phyloP scores from a whole-genome alignment of 2,888 invertebrate species.

The Xestia sexstrigata region DNA sequence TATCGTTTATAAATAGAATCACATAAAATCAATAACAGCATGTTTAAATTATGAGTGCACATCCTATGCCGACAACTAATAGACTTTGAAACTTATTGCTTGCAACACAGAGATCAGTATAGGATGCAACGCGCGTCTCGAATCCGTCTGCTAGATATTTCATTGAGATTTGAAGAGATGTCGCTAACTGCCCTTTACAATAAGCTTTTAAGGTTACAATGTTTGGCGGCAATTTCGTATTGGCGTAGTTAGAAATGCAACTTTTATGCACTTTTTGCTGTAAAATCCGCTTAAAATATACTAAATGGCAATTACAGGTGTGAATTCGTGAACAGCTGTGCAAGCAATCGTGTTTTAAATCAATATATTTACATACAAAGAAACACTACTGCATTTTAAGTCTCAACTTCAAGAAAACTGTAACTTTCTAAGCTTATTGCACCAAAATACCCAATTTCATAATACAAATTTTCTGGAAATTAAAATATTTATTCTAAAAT shows the following conservation, averaged over 20 bases:
- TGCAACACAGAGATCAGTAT: constrained; percentile 43
- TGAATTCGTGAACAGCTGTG: constrained; percentile 38
- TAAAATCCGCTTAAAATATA: not conserved
- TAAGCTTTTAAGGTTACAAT: constrained; percentile 56
- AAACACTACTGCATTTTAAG: constrained; percentile 23
- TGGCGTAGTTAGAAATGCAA: constrained; percentile 24
- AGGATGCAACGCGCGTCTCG: constrained; percentile 41
- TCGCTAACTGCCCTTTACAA: constrained; percentile 60
- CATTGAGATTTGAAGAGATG: constrained; percentile 67
- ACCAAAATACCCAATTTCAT: constrained; percentile 27
- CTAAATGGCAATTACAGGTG: not conserved
- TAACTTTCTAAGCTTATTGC: constrained; percentile 52
- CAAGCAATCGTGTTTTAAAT: constrained; percentile 18
- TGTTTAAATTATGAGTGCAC: constrained; percentile 61
- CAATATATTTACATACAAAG: constrained; percentile 20
- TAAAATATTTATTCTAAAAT: constrained; percentile 52
- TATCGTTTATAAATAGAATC: constrained; percentile 65
- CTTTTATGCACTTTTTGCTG: constrained; percentile 4
- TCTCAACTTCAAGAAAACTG: constrained; percentile 20
- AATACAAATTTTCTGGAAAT: constrained; percentile 22
- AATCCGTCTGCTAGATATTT: constrained; percentile 54
- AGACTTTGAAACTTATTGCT: constrained; percentile 49
- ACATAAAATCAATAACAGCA: constrained; percentile 66
- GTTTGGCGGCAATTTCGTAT: constrained; percentile 47
- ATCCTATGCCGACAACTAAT: constrained; percentile 22